These are phyloP conservation scores for Limnephilus marmoratus DNA, from an alignment of 2,888 invertebrate species.

Conservation along the genomic window DNA sequence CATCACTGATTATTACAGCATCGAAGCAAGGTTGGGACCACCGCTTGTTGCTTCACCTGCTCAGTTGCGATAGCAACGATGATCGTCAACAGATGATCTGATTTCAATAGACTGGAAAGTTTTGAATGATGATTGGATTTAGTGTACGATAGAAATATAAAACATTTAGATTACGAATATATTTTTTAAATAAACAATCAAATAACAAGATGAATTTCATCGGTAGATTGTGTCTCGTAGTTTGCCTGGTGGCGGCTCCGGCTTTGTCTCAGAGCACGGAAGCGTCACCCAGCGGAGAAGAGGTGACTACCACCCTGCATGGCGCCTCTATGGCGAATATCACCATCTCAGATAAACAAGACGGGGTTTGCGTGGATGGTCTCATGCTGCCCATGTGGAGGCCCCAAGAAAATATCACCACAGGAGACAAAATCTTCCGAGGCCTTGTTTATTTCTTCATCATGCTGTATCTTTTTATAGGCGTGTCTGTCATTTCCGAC, in stretches of 20 bases:
- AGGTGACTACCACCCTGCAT: conserved; percentile 65
- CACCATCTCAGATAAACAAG: conserved; percentile 61
- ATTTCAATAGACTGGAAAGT: background rate
- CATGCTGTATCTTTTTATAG: conserved; percentile 97
- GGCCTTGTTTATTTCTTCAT: conserved; percentile 93
- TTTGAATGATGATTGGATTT: conserved; percentile 20
- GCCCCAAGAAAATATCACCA: conserved; percentile 86
- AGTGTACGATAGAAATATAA: conserved; percentile 5
- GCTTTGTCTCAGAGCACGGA: conserved; percentile 70
- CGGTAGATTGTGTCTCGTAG: conserved; percentile 43
- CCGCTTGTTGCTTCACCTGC: too few relatives aligned
- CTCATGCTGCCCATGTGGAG: conserved; percentile 92
- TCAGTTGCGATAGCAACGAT: background rate
- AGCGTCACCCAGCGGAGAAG: conserved; percentile 71
- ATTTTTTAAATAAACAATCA: conserved; percentile 21
- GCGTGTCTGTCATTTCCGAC: conserved; percentile 98
- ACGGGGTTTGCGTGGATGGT: conserved; percentile 85
- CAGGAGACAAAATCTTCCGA: conserved; percentile 88
- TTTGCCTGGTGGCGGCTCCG: conserved; percentile 56
- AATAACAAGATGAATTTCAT: conserved; percentile 54
- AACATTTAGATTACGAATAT: background rate
- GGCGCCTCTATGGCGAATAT: conserved; percentile 3
- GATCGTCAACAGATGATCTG: conserved; percentile 12
- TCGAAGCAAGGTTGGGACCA: background rate
- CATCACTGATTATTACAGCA: background rate